Conservation (phyloP, 1,140 invertebrate genomes). For the Amphibalanus amphitrite region DNA sequence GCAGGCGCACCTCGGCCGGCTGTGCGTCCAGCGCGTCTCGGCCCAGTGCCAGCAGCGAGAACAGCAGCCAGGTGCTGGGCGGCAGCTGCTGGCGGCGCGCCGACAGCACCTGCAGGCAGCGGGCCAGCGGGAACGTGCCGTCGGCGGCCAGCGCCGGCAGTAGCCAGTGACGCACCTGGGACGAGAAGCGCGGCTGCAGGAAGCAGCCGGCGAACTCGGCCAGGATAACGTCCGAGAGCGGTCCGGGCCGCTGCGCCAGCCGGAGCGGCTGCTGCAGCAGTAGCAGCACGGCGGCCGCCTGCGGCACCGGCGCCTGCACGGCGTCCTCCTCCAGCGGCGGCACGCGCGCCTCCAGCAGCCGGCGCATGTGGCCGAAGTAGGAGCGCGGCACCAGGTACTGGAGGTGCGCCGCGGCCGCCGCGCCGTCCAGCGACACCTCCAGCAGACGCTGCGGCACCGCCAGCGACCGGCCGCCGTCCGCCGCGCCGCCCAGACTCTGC, state of each 20-base stretch:
- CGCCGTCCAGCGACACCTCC: constrained; percentile 37
- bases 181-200: constrained; percentile 20
- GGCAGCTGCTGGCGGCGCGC: constrained; percentile 21
- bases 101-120: constrained; percentile 15
- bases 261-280: constrained; percentile 55
- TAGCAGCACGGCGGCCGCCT: constrained; percentile 52
- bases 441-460: constrained; percentile 57
- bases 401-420: constrained; percentile 32
- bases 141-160: constrained; percentile 7
- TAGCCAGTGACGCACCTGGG: constrained; percentile 9
- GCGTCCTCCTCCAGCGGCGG: constrained; percentile 49
- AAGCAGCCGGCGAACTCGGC: constrained; percentile 19
- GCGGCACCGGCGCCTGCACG: constrained; percentile 47
- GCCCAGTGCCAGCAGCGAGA: constrained; percentile 45
- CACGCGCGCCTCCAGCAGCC: constrained; percentile 48
- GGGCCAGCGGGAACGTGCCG: constrained; percentile 11
- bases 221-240: not conserved
- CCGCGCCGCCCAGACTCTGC: constrained; percentile 22
- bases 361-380: constrained; percentile 54
- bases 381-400: constrained; percentile 22
- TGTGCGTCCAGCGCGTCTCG: constrained; percentile 40
- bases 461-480: constrained; percentile 31
- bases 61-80: constrained; percentile 31
- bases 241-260: constrained; percentile 12
- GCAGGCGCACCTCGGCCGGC: constrained; percentile 13